phyloP scores from a whole-genome alignment of 2,113 vertebrate species.

The Oryzias curvinotus region DNA sequence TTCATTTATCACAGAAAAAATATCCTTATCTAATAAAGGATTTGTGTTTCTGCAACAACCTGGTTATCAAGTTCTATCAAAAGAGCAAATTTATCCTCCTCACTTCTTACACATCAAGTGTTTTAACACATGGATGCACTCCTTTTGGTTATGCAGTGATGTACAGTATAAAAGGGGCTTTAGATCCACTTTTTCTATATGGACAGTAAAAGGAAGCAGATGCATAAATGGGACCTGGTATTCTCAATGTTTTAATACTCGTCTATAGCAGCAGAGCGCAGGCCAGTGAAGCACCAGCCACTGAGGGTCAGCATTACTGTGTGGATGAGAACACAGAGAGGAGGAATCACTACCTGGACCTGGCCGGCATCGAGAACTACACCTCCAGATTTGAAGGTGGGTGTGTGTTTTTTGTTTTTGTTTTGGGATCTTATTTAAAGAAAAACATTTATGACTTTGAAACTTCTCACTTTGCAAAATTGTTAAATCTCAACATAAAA shows the following conservation, averaged over 20 bases:
- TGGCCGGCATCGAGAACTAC: slow-evolving; percentile 86
- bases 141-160: no score
- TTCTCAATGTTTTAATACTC: background rate
- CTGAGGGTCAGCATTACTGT: slow-evolving; percentile 80
- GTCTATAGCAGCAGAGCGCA: slow-evolving; percentile 63
- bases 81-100: no score
- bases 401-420: slow-evolving; percentile 7
- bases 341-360: slow-evolving; percentile 87
- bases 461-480: background rate
- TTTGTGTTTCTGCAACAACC: no score
- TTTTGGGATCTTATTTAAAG: background rate
- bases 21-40: no score
- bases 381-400: slow-evolving; percentile 82
- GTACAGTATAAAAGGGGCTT: no score
- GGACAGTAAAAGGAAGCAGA: background rate
- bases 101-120: no score
- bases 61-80: no score
- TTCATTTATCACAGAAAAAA: no score
- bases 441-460: background rate
- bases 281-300: slow-evolving; percentile 53
- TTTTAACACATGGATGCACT: no score
- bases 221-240: background rate
- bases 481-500: no score
- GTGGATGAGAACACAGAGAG: slow-evolving; percentile 87
- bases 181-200: no score